Evolutionary conservation across 2,113 vertebrate genomes (phyloP), one percentile per base, ranked within the genome.

Genomic region (Callipepla squamata): DNA sequence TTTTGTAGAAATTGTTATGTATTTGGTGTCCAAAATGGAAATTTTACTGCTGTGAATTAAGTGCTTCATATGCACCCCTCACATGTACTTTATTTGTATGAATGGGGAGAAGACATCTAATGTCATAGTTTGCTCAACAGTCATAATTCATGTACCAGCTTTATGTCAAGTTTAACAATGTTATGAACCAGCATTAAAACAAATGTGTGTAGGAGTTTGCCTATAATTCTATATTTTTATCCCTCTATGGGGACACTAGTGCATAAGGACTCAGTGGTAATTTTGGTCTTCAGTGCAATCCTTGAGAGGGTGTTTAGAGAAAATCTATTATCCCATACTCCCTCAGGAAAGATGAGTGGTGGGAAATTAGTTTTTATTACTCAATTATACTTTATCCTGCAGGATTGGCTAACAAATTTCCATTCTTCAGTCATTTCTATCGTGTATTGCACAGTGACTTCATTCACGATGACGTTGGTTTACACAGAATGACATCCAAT

Each of bases 271-370:
- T 58, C 26, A 2, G 48, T 61, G 48, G 45, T 76, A 87, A 77
- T 90, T 85, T 82, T 2, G 4, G 36, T 67, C 51, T 81, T 78
- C 38, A 45, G 15, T 75, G 63, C 42, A 87, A 63, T 72, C 32
- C 61, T 85, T 87, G 69, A 75, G 47, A 85, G 58, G 66, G 25
- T 28, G 67, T 23, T 92, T 84, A 89, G 78, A 89, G 61, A 66
- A 95, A 75, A 91, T 66, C 47, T 85, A 36, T 89, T 87, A 87
- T 79, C 28, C 66, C 14, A 55, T 89, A 36, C 32, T 84, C 70
- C 74, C 85, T 87, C 51, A 68, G 90, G 78, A 75, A 85, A 91
- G 51, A 67, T 59, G 62, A 78, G n/a, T 72, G 25, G 62, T 48
- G 57, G 47, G 22, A 85, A 89, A 81, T 93, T 53, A 89, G 66